Conservation (phyloP, 2,797 vertebrate genomes). For the Microctenopoma lineatum region DNA sequence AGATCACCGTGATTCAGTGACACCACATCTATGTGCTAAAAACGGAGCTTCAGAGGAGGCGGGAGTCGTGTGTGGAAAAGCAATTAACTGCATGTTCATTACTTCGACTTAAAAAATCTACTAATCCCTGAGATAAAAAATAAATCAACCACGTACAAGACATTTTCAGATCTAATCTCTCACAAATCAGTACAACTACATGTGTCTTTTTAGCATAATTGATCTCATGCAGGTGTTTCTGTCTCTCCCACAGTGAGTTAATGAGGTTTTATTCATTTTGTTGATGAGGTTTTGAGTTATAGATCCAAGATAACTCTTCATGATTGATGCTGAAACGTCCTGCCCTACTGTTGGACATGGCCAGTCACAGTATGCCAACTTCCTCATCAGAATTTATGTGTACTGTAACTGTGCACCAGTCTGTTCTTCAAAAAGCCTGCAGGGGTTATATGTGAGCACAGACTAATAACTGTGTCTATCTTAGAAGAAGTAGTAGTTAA, state of each 20-base stretch:
- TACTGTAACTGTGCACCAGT: slow-evolving; percentile 5
- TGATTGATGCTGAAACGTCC: slow-evolving; percentile 13
- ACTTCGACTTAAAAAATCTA: slow-evolving; percentile 50
- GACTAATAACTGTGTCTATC: too few species aligned
- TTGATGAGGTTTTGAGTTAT: slow-evolving; percentile 24
- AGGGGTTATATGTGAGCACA: slow-evolving; percentile 25
- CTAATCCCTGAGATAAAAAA: slow-evolving; percentile 61
- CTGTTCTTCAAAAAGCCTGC: slow-evolving; percentile 40
- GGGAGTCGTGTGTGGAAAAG: slow-evolving; percentile 42
- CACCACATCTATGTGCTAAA: slow-evolving; percentile 19
- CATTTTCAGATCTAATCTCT: slow-evolving; percentile 55
- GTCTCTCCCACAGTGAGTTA: slow-evolving; percentile 33
- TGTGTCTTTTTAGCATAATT: slow-evolving; percentile 57
- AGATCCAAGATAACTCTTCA: slow-evolving; percentile 8
- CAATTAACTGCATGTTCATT: slow-evolving; percentile 55
- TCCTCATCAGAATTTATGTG: neutral
- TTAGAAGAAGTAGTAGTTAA: too few species aligned
- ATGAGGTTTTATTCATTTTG: slow-evolving; percentile 18
- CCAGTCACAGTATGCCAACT: slow-evolving; percentile 9
- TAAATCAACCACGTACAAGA: slow-evolving; percentile 42
- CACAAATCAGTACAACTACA: slow-evolving; percentile 45
- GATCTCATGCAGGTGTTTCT: slow-evolving; percentile 54
- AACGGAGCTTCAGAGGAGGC: slow-evolving; percentile 31
- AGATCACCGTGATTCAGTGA: slow-evolving; percentile 34
- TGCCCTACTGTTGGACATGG: slow-evolving; percentile 6